phyloP scores from a whole-genome alignment of 2,888 invertebrate genomes.

The Lampropteryx suffumata region DNA sequence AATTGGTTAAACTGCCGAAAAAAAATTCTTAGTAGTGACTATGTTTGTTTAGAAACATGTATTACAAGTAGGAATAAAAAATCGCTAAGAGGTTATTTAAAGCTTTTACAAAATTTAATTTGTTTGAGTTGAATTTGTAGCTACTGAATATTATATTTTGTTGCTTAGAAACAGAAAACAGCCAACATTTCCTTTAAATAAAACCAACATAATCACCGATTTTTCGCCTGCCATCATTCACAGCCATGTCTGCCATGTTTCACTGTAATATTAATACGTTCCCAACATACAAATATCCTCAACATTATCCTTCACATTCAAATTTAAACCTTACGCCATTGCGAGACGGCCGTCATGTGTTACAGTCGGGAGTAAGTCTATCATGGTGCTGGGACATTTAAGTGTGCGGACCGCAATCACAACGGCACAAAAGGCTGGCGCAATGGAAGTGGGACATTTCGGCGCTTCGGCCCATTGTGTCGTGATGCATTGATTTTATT shows the following conservation, averaged over 20 bases:
- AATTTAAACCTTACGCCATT: conserved; percentile 1
- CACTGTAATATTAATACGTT: conserved; percentile 52
- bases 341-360: background rate
- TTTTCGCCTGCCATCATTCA: conserved; percentile 42
- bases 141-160: too few species aligned
- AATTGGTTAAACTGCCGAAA: too few species aligned
- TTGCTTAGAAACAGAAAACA: background rate
- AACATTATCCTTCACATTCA: background rate
- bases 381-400: conserved; percentile 6
- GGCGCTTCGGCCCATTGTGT: conserved; percentile 41
- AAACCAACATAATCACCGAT: conserved; percentile 50
- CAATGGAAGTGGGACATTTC: conserved; percentile 50
- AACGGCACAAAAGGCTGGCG: conserved; percentile 39
- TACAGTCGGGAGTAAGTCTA: background rate
- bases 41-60: too few species aligned
- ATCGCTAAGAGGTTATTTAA: too few species aligned
- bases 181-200: conserved; percentile 3
- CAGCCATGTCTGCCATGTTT: conserved; percentile 40
- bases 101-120: too few species aligned
- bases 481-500: conserved; percentile 45
- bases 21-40: too few species aligned
- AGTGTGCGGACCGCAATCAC: conserved; percentile 24
- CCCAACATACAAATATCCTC: conserved; percentile 18
- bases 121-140: too few species aligned
- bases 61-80: too few species aligned